phyloP scores from a whole-genome alignment of 2,888 invertebrate genomes.

The Dusona sp. region DNA sequence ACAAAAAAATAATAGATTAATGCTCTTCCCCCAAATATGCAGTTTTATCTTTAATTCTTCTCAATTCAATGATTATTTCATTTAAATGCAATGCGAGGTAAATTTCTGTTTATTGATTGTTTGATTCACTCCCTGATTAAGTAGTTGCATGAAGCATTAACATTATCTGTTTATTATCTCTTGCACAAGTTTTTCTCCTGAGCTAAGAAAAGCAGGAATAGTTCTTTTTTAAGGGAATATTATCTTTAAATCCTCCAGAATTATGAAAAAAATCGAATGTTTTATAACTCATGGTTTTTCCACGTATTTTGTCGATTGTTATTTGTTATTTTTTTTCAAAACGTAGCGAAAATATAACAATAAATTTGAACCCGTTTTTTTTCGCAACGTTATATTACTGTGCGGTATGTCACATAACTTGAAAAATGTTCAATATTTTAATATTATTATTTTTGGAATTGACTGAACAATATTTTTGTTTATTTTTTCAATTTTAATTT shows the following conservation, averaged over 20 bases:
- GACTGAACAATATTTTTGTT: no score
- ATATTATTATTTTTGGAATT: no score
- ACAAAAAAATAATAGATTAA: no score
- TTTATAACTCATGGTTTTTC: not conserved
- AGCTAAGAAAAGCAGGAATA: not conserved
- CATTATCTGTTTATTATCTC: not conserved
- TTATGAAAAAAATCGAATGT: not conserved
- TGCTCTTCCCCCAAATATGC: not conserved
- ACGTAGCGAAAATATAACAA: not conserved
- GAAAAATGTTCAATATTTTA: no score
- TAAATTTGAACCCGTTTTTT: not conserved
- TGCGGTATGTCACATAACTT: no score
- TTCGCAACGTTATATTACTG: no score
- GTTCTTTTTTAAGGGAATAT: not conserved
- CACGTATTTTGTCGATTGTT: not conserved
- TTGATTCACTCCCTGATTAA: not conserved
- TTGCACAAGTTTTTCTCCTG: not conserved
- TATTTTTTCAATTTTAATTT: no score
- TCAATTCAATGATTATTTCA: not conserved
- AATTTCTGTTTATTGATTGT: not conserved
- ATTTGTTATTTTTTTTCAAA: not conserved
- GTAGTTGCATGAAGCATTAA: not conserved
- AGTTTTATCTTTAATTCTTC: not conserved
- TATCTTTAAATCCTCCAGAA: not conserved
- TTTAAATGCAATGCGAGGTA: not conserved